Evolutionary conservation across 2,888 invertebrate species (phyloP).

Genomic region (Scaptomyza flava): DNA sequence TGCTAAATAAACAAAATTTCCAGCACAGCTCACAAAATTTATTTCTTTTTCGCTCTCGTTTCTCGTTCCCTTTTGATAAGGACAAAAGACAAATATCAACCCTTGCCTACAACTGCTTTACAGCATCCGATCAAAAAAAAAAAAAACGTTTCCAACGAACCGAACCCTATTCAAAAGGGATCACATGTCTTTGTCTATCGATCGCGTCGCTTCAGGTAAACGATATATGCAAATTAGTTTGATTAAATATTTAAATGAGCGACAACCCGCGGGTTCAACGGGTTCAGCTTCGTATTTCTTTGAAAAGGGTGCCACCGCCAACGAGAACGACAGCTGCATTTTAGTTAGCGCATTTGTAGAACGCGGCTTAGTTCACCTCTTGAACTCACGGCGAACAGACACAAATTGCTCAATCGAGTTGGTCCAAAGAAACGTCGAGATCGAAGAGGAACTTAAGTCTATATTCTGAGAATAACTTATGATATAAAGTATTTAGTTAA

Average conservation of each 20-base stretch:
- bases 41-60: conserved; percentile 14
- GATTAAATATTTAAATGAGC: conserved; percentile 76
- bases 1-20: conserved; percentile 68
- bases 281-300: conserved; percentile 31
- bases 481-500: background rate
- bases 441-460: background rate
- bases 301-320: conserved; percentile 27
- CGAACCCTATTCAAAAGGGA: conserved; percentile 28
- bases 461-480: background rate
- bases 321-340: conserved; percentile 64
- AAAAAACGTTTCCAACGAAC: conserved; percentile 7
- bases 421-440: background rate
- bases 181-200: conserved; percentile 67
- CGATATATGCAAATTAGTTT: conserved; percentile 77
- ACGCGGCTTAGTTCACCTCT: conserved; percentile 62
- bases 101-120: conserved; percentile 24
- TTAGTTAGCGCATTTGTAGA: conserved; percentile 53
- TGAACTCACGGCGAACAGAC: conserved; percentile 55
- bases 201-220: conserved; percentile 67
- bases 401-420: conserved; percentile 45
- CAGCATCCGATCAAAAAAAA: background rate
- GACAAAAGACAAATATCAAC: conserved; percentile 30
- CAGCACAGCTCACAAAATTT: conserved; percentile 41
- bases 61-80: background rate
- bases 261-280: conserved; percentile 10